Conservation (phyloP, 2,113 vertebrate species). For the Ovis aries region ARS-UI_Ramb_v3.0 NC_056077.1:10465001-10465500, state of each 20-base stretch:
- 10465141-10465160: rapidly evolving
- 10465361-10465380: background rate
- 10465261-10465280: background rate
- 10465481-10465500: background rate
- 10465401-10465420: background rate
- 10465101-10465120: background rate
- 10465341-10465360: background rate
- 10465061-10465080: background rate
- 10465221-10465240: background rate
- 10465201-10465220: background rate
- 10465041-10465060: background rate
- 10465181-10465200: background rate
- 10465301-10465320: background rate
- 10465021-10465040: background rate
- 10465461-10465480: background rate
- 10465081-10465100: background rate
- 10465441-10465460: background rate
- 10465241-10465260: background rate
- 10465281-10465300: background rate
- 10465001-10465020: background rate
- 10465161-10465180: background rate
- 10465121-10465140: background rate
- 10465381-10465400: background rate
- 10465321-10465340: background rate
- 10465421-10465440: background rate